Base-by-base conservation (phyloP, 92 coral and sea anemone species). In the Epizoanthus scotinus region DNA sequence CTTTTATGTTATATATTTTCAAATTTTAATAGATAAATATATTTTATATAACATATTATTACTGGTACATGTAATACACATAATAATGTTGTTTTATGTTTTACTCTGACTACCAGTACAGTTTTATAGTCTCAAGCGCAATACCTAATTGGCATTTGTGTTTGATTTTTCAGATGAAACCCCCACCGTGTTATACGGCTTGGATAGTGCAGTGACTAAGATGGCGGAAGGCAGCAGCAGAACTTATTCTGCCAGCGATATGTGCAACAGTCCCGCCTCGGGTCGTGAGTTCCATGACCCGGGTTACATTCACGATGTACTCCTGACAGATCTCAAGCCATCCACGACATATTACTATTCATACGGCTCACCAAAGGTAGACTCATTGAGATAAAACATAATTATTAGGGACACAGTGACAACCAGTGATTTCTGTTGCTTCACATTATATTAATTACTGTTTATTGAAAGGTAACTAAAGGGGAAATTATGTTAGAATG, bases 261-360 rank as follows among this genome's bases (percentile, higher is more conserved):
- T 91, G 95, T 94, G 98, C 78, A 81, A 77, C 44, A 60, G 47
- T 31, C 97, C 94, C 15, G 93, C 95, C 3, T 73, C 64, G 63
- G 91, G 90, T 10, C 62, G 52, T 47, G 85, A 75, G 13, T 94
- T 89, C 78, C 66, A 78, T 82, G 89, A 94, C 70, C 98, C 98
- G 22, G 98, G 98, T 14, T 94, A 53, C 71, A 87, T 91, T 47
- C 98, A 94, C 60, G 98, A 94, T 89, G 98, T 91, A 31, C 79
- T 94, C 62, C 58, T 94, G 69, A 87, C 90, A 64, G 85, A 93
- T 79, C 87, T 94, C 34, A 85, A 85, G 63, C 94, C 92, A 49
- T 88, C 87, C 56, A 77, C 86, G n/a, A 81, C 55, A n/a, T 94
- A 94, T 74, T 94, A 86, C 82, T 94, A 86, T 70, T 78, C 91